Conservation (phyloP, 35 echinoderm and acorn worm genomes). For the Eucidaris tribuloides region DNA sequence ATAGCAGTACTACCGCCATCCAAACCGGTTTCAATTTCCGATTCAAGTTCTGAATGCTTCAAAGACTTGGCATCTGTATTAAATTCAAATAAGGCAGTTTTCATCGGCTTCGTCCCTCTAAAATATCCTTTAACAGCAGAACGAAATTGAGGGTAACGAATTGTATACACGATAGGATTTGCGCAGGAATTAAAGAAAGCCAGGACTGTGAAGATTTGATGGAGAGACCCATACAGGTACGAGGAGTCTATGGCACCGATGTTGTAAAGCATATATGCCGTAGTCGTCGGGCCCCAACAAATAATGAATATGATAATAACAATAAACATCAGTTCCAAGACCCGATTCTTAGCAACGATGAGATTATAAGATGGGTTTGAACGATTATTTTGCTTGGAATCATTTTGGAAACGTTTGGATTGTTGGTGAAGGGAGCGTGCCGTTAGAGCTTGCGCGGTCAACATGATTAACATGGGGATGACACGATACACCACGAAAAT, state of each 20-base stretch:
- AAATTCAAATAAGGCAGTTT: neutral
- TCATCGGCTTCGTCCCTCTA: neutral
- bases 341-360: conserved; percentile 18
- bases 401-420: neutral
- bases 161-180: conserved; percentile 72
- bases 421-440: conserved; percentile 29
- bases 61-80: neutral
- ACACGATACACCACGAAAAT: conserved; percentile 51
- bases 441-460: conserved; percentile 31
- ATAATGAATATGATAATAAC: conserved; percentile 70
- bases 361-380: conserved; percentile 34
- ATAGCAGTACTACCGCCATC: no score
- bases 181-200: conserved; percentile 67
- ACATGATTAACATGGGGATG: conserved; percentile 59
- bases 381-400: neutral
- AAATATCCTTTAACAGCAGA: neutral
- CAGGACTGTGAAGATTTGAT: conserved; percentile 37
- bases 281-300: conserved; percentile 60
- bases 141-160: neutral
- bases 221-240: conserved; percentile 23
- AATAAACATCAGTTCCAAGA: conserved; percentile 51
- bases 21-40: no score
- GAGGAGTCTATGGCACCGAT: neutral
- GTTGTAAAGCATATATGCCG: conserved; percentile 41
- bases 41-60: no score